Conservation (phyloP, 92 coral and sea anemone genomes). For the Siderastrea radians region DNA sequence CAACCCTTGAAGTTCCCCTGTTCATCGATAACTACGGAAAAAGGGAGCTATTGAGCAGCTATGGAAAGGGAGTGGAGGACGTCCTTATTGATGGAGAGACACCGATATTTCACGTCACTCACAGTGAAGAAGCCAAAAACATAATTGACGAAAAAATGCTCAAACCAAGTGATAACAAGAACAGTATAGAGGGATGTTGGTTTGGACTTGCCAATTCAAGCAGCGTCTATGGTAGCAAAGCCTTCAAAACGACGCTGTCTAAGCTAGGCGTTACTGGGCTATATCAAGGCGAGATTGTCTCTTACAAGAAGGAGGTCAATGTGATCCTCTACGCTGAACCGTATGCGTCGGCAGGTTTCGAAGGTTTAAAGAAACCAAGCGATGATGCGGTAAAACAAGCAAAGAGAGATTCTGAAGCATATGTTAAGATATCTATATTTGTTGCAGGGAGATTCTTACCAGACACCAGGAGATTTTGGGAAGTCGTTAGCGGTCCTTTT, state of each 20-base stretch:
- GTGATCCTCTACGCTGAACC: constrained; percentile 66
- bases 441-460: constrained; percentile 61
- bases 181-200: constrained; percentile 68
- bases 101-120: constrained; percentile 73
- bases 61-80: neutral
- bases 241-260: constrained; percentile 59
- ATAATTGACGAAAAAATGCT: constrained; percentile 26
- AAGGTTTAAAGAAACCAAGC: constrained; percentile 51
- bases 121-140: constrained; percentile 40
- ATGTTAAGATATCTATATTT: constrained; percentile 63
- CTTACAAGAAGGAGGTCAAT: constrained; percentile 71
- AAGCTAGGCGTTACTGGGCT: constrained; percentile 45
- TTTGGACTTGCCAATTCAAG: constrained; percentile 39
- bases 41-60: constrained; percentile 30
- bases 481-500: neutral
- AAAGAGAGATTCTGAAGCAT: neutral
- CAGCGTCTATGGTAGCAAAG: constrained; percentile 64
- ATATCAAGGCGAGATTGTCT: constrained; percentile 75
- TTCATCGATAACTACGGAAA: constrained; percentile 69
- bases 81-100: constrained; percentile 29
- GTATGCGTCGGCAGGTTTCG: neutral
- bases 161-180: constrained; percentile 64
- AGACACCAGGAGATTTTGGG: neutral
- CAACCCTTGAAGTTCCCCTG: constrained; percentile 54
- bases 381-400: constrained; percentile 6